Conservation (phyloP, 1,140 invertebrate species). For the Melanaphis sacchari region DNA sequence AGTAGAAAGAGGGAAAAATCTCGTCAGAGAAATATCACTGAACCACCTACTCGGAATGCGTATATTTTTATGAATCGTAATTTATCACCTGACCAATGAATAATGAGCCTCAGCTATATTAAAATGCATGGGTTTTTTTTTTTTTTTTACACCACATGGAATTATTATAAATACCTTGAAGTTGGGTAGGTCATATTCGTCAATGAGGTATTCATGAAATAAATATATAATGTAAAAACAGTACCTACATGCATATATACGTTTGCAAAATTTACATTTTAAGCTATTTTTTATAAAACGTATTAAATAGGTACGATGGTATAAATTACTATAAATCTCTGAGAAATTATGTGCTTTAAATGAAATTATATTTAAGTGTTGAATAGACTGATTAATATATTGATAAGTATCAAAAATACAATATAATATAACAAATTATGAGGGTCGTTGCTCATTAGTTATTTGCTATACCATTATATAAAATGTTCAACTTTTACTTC, state of each 20-base stretch:
- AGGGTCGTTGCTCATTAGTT: background rate
- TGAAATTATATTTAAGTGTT: background rate
- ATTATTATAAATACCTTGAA: background rate
- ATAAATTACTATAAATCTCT: background rate
- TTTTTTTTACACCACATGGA: background rate
- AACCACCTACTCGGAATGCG: conserved; percentile 5
- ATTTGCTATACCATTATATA: background rate
- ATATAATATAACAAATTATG: background rate
- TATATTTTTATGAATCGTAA: conserved; percentile 41
- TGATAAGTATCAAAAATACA: background rate
- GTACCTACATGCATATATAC: background rate
- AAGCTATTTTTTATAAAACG: background rate
- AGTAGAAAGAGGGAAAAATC: background rate
- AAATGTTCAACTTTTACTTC: background rate
- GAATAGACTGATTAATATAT: no score
- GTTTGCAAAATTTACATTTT: background rate
- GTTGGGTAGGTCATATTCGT: background rate
- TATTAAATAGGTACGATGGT: no score
- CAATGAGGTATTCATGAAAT: background rate
- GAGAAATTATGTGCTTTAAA: background rate
- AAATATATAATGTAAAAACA: background rate
- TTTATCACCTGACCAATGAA: conserved; percentile 17
- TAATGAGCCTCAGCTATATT: background rate
- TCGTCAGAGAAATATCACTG: conserved; percentile 19
- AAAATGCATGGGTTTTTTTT: conserved; percentile 1